Evolutionary conservation across 2,888 invertebrate genomes (phyloP), one percentile per base, ranked within the genome.

Genomic region (Pseudococcus viburni): DNA sequence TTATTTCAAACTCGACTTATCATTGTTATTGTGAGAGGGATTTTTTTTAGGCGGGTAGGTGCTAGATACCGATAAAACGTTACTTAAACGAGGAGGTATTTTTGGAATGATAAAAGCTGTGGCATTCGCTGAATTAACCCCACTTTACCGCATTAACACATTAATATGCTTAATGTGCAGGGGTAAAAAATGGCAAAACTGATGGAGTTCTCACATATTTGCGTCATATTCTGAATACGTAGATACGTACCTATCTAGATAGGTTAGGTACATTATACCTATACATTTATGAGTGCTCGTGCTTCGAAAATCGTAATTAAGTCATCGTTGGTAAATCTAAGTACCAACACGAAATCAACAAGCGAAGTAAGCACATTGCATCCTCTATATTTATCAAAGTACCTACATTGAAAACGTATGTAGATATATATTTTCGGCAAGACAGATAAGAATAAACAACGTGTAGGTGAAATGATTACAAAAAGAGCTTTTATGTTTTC

Each of bases 1-100:
- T 73, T 73, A 33, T 33, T 73, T 73, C 73, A 26, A 73, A 73
- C 73, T 73, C 33, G 73, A 73, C 73, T 73, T 73, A 73, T 73
- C 73, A 73, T 73, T 73, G 73, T 73, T 73, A 19, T 73, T 33
- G 9, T 26, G 26, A 68, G 3, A 12, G 26, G 26, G 9, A 26
- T 5, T 73, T 73, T 73, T 26, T 73, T 26, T 33, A 73, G 17
- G 73, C 22, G 1, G 17, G 33, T 17, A 22, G 22, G 64, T 73
- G 42, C 26, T 68, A 17, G 73, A 12, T 17, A 73, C 15, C 17
- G 15, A 73, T 73, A 33, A 15, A 73, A 73, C 5, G 68, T 68
- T 55, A n/a, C 68, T 11, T 26, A 26, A 19, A 26, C 26, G 42
- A n/a, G 55, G n/a, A 17, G n/a, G n/a, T 4, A 6, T 0, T 9